Evolutionary conservation across 2,113 vertebrate species (phyloP).

Genomic region (Malaclemys terrapin): DNA sequence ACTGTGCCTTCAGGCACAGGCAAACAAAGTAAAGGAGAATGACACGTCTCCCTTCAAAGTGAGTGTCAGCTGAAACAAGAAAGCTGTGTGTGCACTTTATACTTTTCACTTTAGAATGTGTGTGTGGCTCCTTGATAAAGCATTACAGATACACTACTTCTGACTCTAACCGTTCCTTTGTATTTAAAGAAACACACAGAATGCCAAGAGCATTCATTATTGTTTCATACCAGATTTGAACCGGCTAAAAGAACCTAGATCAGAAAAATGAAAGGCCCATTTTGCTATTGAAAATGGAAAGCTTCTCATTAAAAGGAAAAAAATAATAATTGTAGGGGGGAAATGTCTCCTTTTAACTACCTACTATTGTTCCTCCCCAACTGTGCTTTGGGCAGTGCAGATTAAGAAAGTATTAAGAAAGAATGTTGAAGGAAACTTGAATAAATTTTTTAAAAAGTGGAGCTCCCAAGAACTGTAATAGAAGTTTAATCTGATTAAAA

Average conservation of each 20-base stretch:
- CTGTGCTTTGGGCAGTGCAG: neutral
- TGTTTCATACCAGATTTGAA: conserved; percentile 22
- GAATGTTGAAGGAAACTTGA: conserved; percentile 18
- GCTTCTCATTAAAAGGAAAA: conserved; percentile 39
- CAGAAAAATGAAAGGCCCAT: neutral
- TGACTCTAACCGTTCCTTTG: neutral
- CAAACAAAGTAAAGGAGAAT: conserved; percentile 44
- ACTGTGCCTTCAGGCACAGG: conserved; percentile 4
- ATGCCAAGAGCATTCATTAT: conserved; percentile 31
- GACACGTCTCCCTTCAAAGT: conserved; percentile 45
- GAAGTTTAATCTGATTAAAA: conserved; percentile 58
- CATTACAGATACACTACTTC: neutral
- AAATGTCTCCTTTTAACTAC: conserved; percentile 27
- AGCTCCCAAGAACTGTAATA: conserved; percentile 15
- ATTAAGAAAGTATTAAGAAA: conserved; percentile 50
- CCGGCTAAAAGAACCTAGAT: neutral
- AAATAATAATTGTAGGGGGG: neutral
- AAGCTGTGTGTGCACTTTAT: conserved; percentile 23
- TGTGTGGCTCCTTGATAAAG: conserved; percentile 24
- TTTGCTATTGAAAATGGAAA: conserved; percentile 25
- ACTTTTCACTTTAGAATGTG: neutral
- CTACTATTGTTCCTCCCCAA: conserved; percentile 13
- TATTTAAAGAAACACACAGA: conserved; percentile 43
- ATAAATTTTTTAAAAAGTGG: conserved; percentile 19
- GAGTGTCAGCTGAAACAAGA: conserved; percentile 30